Evolutionary conservation across 2,888 invertebrate species (phyloP).

Genomic region (Euplagia quadripunctaria): DNA sequence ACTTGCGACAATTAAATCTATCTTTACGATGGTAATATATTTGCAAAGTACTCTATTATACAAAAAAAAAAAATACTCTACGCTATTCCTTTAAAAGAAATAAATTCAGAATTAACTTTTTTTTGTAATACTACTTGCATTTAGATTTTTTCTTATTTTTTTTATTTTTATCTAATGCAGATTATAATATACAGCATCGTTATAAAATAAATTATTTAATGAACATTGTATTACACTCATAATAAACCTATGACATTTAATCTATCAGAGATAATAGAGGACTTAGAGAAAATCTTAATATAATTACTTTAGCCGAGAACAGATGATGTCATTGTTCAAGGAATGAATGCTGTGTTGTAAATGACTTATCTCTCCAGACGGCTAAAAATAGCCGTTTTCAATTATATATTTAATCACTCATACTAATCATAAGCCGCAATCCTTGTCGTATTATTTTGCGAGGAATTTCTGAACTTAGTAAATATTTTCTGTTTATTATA

Average conservation of each 20-base stretch:
- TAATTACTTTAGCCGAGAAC: neutral
- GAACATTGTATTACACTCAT: neutral
- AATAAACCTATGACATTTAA: neutral
- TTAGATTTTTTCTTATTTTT: too few species aligned
- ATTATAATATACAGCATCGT: too few species aligned
- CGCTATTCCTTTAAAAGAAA: too few species aligned
- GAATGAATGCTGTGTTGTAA: neutral
- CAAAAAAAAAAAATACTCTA: too few species aligned
- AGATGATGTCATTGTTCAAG: neutral
- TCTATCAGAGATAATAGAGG: neutral
- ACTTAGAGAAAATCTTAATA: neutral
- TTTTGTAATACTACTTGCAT: too few species aligned
- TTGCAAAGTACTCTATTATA: too few species aligned
- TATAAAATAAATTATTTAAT: neutral
- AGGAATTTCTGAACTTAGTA: neutral
- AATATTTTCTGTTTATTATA: too few species aligned
- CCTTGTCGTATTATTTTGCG: neutral
- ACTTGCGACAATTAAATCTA: too few species aligned
- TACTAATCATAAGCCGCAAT: neutral
- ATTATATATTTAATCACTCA: neutral
- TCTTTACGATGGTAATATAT: too few species aligned
- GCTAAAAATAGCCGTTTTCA: slow-evolving; percentile 1
- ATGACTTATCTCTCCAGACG: neutral
- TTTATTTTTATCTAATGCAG: too few species aligned
- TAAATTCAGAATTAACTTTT: too few species aligned